These are phyloP conservation scores for Drosophila mojavensis DNA, from an alignment of 1,140 invertebrate species.

Conservation along the genomic window DNA sequence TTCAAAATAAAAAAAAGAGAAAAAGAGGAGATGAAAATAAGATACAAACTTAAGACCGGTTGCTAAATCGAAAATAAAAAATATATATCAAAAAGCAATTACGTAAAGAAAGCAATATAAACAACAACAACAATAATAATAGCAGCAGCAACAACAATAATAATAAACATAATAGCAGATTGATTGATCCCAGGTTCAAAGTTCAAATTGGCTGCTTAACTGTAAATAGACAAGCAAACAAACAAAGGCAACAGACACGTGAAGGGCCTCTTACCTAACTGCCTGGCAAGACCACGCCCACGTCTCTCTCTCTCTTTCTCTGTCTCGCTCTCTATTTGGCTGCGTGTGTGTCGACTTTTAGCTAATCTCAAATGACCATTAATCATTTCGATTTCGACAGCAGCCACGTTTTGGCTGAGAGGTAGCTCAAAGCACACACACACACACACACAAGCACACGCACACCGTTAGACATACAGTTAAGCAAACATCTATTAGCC, in stretches of 20 bases:
- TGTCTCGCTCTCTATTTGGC: neutral
- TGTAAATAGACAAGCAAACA: slow-evolving; percentile 73
- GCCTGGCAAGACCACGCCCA: slow-evolving; percentile 20
- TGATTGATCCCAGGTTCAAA: slow-evolving; percentile 78
- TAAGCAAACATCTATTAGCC: slow-evolving; percentile 51
- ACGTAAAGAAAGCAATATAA: slow-evolving; percentile 59
- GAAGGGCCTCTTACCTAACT: slow-evolving; percentile 5
- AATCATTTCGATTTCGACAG: slow-evolving; percentile 71
- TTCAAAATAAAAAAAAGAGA: slow-evolving; percentile 40
- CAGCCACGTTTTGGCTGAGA: slow-evolving; percentile 37
- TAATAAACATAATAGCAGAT: slow-evolving; percentile 82
- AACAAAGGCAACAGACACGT: slow-evolving; percentile 58
- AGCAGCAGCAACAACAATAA: slow-evolving; percentile 12
- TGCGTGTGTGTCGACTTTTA: slow-evolving; percentile 57
- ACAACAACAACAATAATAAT: slow-evolving; percentile 18
- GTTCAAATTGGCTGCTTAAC: slow-evolving; percentile 81
- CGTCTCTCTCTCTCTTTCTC: slow-evolving; percentile 2
- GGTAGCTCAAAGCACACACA: slow-evolving; percentile 10
- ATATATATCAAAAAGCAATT: slow-evolving; percentile 76
- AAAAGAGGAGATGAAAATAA: neutral
- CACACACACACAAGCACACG: slow-evolving; percentile 14
- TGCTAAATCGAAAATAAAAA: slow-evolving; percentile 28
- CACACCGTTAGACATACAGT: neutral
- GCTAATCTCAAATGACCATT: slow-evolving; percentile 81
- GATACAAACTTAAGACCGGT: slow-evolving; percentile 35